phyloP scores from a whole-genome alignment of 2,888 invertebrate species.

The Pandemis heparana region DNA sequence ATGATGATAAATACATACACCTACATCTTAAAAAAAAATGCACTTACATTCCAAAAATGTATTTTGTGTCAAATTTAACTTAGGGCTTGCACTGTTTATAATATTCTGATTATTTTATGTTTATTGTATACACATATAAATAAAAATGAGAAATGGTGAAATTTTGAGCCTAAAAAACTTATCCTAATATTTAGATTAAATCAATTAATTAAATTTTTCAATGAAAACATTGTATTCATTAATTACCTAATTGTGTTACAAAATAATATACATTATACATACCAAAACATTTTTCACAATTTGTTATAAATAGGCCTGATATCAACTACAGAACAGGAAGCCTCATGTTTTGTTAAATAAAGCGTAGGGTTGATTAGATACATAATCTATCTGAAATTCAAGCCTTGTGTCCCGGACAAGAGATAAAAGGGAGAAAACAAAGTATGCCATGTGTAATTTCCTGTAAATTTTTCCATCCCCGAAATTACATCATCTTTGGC shows the following conservation, averaged over 20 bases:
- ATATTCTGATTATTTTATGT: too few species aligned
- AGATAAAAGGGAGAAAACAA: not conserved
- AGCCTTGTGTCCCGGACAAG: not conserved
- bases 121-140: too few species aligned
- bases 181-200: not conserved
- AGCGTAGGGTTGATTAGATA: not conserved
- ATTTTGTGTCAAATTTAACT: too few species aligned
- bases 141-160: too few species aligned
- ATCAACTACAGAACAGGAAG: not conserved
- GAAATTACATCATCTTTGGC: not conserved
- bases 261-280: not conserved
- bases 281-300: not conserved
- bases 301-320: not conserved
- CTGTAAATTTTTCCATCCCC: not conserved
- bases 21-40: too few species aligned
- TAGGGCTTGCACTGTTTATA: too few species aligned
- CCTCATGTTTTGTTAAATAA: not conserved
- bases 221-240: not conserved
- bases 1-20: too few species aligned
- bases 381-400: not conserved
- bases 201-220: not conserved
- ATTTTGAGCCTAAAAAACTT: too few species aligned
- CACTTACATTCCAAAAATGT: too few species aligned
- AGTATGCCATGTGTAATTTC: not conserved
- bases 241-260: not conserved